A percentile compares a stretch with the other conserved stretches of the same genome.
These are phyloP conservation scores for Pseudomyrmex gracilis DNA, from an alignment of 1,140 invertebrate genomes.

Conservation along the genomic window DNA sequence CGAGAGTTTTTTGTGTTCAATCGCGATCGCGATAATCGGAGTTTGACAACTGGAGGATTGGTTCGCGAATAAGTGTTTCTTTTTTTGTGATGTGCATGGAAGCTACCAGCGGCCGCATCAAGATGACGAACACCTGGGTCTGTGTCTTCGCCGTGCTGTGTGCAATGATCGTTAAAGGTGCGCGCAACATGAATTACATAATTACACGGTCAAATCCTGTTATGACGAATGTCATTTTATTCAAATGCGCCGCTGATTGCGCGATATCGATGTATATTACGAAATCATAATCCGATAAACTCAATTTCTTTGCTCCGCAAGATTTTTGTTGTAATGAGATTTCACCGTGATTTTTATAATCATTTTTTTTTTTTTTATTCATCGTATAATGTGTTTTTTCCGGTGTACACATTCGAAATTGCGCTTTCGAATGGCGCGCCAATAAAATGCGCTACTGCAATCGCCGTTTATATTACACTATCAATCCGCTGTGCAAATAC, in stretches of 20 bases:
- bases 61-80: constrained; percentile 64
- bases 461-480: constrained; percentile 3
- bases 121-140: constrained; percentile 71
- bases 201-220: constrained; percentile 44
- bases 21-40: constrained; percentile 5
- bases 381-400: not conserved
- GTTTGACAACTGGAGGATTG: constrained; percentile 4
- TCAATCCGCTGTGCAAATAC: not conserved
- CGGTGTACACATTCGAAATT: not conserved
- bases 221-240: not conserved
- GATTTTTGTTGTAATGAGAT: constrained; percentile 26
- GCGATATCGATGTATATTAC: not conserved
- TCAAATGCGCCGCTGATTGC: not conserved
- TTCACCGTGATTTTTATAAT: constrained; percentile 9
- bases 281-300: not conserved
- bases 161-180: constrained; percentile 71
- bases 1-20: constrained; percentile 25
- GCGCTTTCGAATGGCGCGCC: constrained; percentile 5
- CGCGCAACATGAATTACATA: constrained; percentile 45
- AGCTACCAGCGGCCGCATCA: constrained; percentile 43
- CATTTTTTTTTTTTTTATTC: too few species aligned
- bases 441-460: constrained; percentile 2
- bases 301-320: not conserved
- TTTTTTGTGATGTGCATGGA: constrained; percentile 70
- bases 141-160: constrained; percentile 68